Evolutionary conservation across 2,797 vertebrate genomes (phyloP), one percentile per base, ranked within the genome.

Genomic region (Tokudaia muenninki): DNA sequence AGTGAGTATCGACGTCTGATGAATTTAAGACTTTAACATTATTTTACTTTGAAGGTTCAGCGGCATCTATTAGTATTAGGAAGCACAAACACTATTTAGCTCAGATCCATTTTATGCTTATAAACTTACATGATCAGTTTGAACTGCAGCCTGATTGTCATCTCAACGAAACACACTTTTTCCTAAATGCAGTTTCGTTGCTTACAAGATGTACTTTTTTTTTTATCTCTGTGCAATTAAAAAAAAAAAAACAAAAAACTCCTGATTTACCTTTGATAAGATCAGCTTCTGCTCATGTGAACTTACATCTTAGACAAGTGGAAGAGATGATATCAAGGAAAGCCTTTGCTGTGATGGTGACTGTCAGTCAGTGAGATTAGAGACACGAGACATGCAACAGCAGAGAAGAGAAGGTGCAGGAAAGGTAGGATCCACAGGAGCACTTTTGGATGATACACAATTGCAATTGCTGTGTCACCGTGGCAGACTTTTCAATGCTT

Each of bases 241-340:
- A 70, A 12, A 41, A 72, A 74, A 41, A 63, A 63, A 63, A 63
- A 29, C n/a, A n/a, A n/a, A 65, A 65, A 91, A 94, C 96, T 97
- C 95, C 82, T 98, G 97, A 98, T 98, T 98, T 98, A 97, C 97
- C 97, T 98, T 96, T 55, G 72, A 98, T 95, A 98, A 98, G 96
- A 98, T 93, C 77, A 98, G 90, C 96, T 98, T 98, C 95, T 98
- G 96, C 94, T 98, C 92, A 87, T 96, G 96, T 95, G 98, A 98
- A 98, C 98, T 98, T 95, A 95, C 89, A 97, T 95, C 98, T 98
- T 97, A 95, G 97, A 96, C 97, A 97, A 0, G 0, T 94, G 98
- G 94, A 97, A 96, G 97, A 97, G 98, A 98, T 98, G 96, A 52
- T 98, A 98, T 98, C 98, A 94, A 94, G 95, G 83, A 98, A 97